Base-by-base conservation (phyloP, 2,888 invertebrate species). In the Dryocosmus kuriphilus region DNA sequence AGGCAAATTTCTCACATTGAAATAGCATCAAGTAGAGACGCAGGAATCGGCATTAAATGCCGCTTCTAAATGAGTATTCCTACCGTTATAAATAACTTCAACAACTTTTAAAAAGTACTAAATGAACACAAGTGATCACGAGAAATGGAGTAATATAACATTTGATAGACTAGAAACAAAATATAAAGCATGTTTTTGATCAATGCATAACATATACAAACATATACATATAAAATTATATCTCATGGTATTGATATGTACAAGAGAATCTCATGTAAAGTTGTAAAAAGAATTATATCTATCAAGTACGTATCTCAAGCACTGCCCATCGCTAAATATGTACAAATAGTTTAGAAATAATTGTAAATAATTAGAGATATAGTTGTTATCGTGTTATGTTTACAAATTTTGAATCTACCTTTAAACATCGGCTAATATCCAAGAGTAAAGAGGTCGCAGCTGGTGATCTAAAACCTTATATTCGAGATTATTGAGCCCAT, bases 371-470 rank as follows among this genome's bases (percentile, higher is more conserved):
- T 65, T 35, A 35, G 9, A 11, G 35, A 22, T n/a, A 65, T 8
- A 16, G 19, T 65, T 24, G 2, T 41, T 41, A 65, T 27, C 41
- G 27, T 8, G 14, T n/a, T 27, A 5, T 19, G 19, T 61, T 16
- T 30, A 51, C n/a, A n/a, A 71, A n/a, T 2, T 65, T 22, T 14
- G 19, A n/a, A 19, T 30, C 71, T 71, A 30, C n/a, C 30, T 79
- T 80, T 85, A 91, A 80, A 91, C 86, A 71, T 90, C 88, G 19
- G 87, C 90, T 78, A 91, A 82, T 83, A 91, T 89, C 91, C 91
- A 91, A n/a, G 90, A 90, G 75, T 91, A 91, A 8, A 91, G 81
- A 30, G 91, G 89, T 81, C 87, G 87, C 30, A 90, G 76, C 77
- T 91, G 86, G 81, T 89, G 89, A 85, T 89, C 89, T 51, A 91